Evolutionary conservation across 2,888 invertebrate species (phyloP).

Genomic region (Dasysyrphus tricinctus): DNA sequence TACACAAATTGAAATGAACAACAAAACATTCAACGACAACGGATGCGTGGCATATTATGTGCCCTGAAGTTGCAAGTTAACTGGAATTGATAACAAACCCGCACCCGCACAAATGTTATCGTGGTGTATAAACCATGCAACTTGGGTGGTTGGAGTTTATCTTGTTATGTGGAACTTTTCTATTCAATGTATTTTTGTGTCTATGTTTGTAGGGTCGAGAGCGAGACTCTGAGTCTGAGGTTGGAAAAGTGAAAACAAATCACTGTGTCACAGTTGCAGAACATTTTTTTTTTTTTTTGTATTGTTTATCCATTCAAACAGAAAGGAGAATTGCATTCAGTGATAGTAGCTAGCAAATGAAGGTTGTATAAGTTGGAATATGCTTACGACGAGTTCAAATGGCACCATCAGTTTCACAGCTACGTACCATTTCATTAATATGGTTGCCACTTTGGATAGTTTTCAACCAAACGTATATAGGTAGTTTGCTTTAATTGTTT

Average conservation of each 20-base stretch:
- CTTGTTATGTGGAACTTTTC: conserved; percentile 44
- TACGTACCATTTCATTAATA: background rate
- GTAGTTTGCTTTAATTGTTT: background rate
- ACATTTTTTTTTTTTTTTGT: conserved; percentile 2
- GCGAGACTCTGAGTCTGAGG: conserved; percentile 18
- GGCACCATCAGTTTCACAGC: conserved; percentile 40
- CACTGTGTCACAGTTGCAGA: conserved; percentile 40
- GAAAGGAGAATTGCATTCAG: conserved; percentile 32
- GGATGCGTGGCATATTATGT: conserved; percentile 40
- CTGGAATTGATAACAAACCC: conserved; percentile 62
- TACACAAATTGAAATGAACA: conserved; percentile 65
- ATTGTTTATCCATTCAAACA: background rate
- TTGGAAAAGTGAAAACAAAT: conserved; percentile 65
- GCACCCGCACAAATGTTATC: conserved; percentile 41
- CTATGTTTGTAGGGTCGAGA: conserved; percentile 16
- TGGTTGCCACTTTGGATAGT: conserved; percentile 4
- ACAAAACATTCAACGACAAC: conserved; percentile 39
- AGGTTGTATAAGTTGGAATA: conserved; percentile 19
- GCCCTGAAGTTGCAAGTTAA: conserved; percentile 53
- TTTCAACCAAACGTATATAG: background rate
- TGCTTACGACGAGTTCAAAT: conserved; percentile 46
- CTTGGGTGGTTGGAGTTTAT: conserved; percentile 42
- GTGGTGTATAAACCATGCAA: conserved; percentile 1
- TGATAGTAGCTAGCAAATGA: conserved; percentile 13
- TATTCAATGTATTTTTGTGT: conserved; percentile 10